Evolutionary conservation across 2,797 vertebrate species (phyloP).

Genomic region (Tarsius wallacei): DNA sequence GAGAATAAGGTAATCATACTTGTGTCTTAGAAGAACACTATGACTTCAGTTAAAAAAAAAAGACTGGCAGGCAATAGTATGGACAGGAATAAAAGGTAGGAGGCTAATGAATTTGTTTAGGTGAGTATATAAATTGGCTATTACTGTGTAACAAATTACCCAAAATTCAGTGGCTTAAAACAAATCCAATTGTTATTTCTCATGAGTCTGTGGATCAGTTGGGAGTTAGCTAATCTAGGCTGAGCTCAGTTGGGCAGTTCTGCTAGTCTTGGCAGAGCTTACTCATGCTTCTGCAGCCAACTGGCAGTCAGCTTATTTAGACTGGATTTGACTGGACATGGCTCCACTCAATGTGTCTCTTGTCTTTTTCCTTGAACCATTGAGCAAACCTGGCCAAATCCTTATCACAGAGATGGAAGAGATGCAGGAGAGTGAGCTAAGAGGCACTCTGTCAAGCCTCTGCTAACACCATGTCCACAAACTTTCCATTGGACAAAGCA

Average conservation of each 20-base stretch:
- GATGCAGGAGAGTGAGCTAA: neutral
- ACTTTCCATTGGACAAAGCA: neutral
- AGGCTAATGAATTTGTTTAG: neutral
- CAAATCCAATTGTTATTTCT: neutral
- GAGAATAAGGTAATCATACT: neutral
- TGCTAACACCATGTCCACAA: neutral
- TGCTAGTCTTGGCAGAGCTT: neutral
- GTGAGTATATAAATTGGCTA: constrained; percentile 1
- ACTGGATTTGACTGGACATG: neutral
- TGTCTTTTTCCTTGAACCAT: neutral
- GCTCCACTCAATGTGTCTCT: neutral
- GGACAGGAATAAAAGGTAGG: neutral
- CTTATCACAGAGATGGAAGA: neutral
- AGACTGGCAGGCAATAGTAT: neutral
- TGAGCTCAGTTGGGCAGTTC: neutral
- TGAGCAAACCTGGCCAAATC: neutral
- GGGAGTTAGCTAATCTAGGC: too few species aligned
- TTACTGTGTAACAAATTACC: neutral
- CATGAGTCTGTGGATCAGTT: too few species aligned
- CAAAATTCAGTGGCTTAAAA: neutral
- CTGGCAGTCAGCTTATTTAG: neutral
- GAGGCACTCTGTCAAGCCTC: neutral
- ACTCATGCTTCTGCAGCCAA: neutral
- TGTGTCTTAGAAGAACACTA: neutral
- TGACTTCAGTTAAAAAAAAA: neutral